phyloP scores from a whole-genome alignment of 2,797 vertebrate species.

The Coracias cyanogaster region DNA sequence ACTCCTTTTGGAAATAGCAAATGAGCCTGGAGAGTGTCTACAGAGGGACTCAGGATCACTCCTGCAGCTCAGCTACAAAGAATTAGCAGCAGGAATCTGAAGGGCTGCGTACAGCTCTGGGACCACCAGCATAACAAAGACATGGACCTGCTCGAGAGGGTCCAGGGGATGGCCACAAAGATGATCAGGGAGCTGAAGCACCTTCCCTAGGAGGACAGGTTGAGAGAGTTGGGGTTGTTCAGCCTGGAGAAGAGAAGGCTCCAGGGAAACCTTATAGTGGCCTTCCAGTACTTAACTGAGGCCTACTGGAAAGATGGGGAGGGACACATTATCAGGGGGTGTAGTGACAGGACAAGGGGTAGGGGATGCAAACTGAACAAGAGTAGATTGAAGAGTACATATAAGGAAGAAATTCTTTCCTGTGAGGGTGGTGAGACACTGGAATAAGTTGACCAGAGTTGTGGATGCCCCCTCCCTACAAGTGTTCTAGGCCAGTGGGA shows the following conservation, averaged over 20 bases:
- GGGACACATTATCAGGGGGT: background rate
- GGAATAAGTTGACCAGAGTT: background rate
- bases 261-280: background rate
- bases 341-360: background rate
- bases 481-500: background rate
- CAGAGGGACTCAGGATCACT: background rate
- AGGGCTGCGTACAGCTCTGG: background rate
- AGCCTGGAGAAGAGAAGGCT: background rate
- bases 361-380: background rate
- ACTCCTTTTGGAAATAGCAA: background rate
- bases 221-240: background rate
- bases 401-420: background rate
- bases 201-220: background rate
- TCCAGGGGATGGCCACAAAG: background rate
- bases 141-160: background rate
- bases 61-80: background rate
- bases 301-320: background rate
- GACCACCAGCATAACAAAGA: background rate
- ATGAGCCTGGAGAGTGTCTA: background rate
- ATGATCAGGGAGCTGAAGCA: background rate
- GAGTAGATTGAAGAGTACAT: background rate
- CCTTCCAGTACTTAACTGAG: background rate
- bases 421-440: background rate
- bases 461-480: background rate
- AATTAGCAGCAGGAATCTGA: background rate